These are phyloP conservation scores for Lithophane socia DNA, from an alignment of 2,888 invertebrate genomes.

Conservation along the genomic window DNA sequence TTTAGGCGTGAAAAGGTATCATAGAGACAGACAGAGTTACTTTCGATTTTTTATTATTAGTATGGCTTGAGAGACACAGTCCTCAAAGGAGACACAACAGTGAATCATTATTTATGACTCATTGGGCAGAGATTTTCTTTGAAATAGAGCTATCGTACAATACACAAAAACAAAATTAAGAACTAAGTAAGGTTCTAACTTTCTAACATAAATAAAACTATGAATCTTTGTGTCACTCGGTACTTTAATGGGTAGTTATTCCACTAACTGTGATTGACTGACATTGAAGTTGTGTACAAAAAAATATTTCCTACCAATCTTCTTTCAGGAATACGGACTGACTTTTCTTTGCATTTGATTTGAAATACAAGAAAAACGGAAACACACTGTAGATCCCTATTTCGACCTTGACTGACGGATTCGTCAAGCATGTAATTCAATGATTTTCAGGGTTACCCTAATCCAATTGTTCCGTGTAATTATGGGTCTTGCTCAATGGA, in stretches of 20 bases:
- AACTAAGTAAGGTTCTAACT: neutral
- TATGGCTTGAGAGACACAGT: neutral
- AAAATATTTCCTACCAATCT: neutral
- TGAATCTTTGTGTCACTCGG: neutral
- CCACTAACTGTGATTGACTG: neutral
- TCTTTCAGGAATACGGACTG: neutral
- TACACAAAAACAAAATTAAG: neutral
- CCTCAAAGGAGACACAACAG: too few species aligned
- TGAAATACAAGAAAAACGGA: slow-evolving; percentile 34
- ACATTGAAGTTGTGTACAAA: neutral
- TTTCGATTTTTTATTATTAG: too few species aligned
- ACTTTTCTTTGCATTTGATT: neutral
- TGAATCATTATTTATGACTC: neutral
- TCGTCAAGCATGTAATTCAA: slow-evolving; percentile 38
- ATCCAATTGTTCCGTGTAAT: slow-evolving; percentile 14
- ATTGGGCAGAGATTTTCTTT: too few species aligned
- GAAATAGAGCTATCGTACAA: neutral
- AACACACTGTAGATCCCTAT: neutral
- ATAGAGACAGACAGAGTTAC: too few species aligned
- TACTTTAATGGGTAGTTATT: neutral
- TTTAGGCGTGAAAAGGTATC: too few species aligned
- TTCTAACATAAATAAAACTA: neutral
- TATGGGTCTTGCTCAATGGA: slow-evolving; percentile 2
- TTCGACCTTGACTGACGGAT: slow-evolving; percentile 24
- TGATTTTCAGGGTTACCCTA: slow-evolving; percentile 28